phyloP scores from a whole-genome alignment of 2,888 invertebrate species.

The Machimus atricapillus region DNA sequence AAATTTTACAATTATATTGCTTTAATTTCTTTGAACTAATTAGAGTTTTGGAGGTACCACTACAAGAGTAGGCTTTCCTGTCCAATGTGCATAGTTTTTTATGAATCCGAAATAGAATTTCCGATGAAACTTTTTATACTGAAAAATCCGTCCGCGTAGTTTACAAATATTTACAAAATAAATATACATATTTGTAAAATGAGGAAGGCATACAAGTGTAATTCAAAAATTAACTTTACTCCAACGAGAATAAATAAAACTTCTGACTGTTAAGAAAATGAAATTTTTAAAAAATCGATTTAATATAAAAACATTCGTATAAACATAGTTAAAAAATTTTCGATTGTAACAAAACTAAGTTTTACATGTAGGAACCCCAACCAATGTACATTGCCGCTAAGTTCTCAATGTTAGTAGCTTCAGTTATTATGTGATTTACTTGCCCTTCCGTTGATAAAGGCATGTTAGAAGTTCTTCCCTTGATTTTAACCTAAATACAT shows the following conservation, averaged over 20 bases:
- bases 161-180: too few species aligned
- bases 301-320: not conserved
- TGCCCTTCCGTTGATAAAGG: constrained; percentile 93
- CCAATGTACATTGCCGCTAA: constrained; percentile 96
- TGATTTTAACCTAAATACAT: constrained; percentile 65
- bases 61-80: too few species aligned
- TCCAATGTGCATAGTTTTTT: too few species aligned
- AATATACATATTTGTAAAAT: too few species aligned
- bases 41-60: not conserved
- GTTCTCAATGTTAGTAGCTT: constrained; percentile 88
- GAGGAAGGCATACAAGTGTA: too few species aligned
- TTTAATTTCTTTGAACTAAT: not conserved
- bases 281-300: not conserved
- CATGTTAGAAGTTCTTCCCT: constrained; percentile 69
- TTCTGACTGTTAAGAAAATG: too few species aligned
- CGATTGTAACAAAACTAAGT: not conserved
- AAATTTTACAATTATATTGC: not conserved
- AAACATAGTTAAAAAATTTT: not conserved
- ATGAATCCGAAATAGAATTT: too few species aligned
- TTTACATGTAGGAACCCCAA: constrained; percentile 88
- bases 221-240: too few species aligned
- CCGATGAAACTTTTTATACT: too few species aligned
- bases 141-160: too few species aligned
- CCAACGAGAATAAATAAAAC: too few species aligned
- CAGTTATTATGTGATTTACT: constrained; percentile 88